Evolutionary conservation across 2,888 invertebrate genomes (phyloP).

Genomic region (Mesorhabditis spiculigera): DNA sequence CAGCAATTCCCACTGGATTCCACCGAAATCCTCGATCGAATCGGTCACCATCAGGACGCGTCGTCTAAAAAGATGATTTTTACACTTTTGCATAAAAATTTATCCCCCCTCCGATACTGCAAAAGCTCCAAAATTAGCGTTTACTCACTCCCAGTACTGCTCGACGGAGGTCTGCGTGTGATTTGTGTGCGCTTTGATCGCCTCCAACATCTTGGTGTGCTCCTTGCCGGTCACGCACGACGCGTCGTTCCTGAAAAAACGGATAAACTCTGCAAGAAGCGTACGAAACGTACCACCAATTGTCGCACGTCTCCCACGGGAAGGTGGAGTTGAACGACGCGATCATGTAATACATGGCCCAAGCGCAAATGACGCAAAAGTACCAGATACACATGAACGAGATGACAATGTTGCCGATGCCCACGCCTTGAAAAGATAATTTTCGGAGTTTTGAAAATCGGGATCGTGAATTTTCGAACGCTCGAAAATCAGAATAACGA

Average conservation of each 20-base stretch:
- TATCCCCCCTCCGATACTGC: too few species aligned
- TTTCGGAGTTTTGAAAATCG: too few species aligned
- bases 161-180: conserved; percentile 55
- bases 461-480: too few species aligned
- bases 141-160: conserved; percentile 57
- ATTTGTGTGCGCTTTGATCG: conserved; percentile 14
- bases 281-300: conserved; percentile 39
- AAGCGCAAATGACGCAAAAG: conserved; percentile 58
- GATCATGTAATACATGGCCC: conserved; percentile 59
- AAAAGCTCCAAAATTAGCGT: too few species aligned
- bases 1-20: conserved; percentile 58
- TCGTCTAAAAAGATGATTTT: conserved; percentile 30
- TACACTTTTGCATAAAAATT: background rate
- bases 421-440: too few species aligned
- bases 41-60: conserved; percentile 54
- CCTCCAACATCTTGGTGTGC: conserved; percentile 22
- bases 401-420: conserved; percentile 58
- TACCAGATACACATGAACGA: conserved; percentile 58
- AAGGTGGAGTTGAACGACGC: conserved; percentile 47
- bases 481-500: too few species aligned
- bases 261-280: background rate
- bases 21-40: conserved; percentile 52
- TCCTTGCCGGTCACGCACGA: conserved; percentile 44
- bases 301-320: conserved; percentile 57
- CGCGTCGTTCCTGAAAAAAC: conserved; percentile 28